phyloP scores from a whole-genome alignment of 64 coral and sea anemone genomes.

The Montipora efflorescens region DNA sequence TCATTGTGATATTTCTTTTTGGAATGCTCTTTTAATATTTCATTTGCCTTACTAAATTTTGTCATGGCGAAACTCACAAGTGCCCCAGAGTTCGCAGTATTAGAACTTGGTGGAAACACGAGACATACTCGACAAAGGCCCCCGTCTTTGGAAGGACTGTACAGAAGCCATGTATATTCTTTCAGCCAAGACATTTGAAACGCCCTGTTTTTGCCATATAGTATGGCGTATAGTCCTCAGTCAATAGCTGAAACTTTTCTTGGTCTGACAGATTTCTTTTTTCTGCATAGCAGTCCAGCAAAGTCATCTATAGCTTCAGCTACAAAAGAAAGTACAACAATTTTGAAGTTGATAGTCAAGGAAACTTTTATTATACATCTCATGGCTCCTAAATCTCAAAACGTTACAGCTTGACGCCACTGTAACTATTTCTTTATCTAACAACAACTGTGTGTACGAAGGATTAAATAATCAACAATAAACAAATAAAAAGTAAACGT shows the following conservation, averaged over 20 bases:
- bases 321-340: conserved; percentile 27
- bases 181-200: too few relatives aligned
- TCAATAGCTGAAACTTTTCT: conserved; percentile 8
- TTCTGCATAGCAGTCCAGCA: conserved; percentile 25
- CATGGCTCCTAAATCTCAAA: not conserved
- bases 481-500: not conserved
- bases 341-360: conserved; percentile 7
- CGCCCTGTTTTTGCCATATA: not conserved
- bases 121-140: conserved; percentile 43
- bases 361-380: not conserved
- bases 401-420: not conserved
- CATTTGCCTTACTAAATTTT: not conserved
- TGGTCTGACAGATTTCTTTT: conserved; percentile 20
- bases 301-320: conserved; percentile 39
- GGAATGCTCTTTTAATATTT: conserved; percentile 35
- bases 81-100: not conserved
- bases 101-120: conserved; percentile 51
- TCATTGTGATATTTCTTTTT: conserved; percentile 63
- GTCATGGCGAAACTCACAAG: too few relatives aligned
- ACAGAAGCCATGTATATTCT: conserved; percentile 32
- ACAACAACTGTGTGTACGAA: not conserved
- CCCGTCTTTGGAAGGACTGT: conserved; percentile 47
- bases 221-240: conserved; percentile 13
- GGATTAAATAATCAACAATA: conserved; percentile 11
- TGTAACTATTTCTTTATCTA: conserved; percentile 4